These are phyloP conservation scores for Hydroisotoma schaefferi DNA, from an alignment of 2,888 invertebrate species.

Conservation along the genomic window DNA sequence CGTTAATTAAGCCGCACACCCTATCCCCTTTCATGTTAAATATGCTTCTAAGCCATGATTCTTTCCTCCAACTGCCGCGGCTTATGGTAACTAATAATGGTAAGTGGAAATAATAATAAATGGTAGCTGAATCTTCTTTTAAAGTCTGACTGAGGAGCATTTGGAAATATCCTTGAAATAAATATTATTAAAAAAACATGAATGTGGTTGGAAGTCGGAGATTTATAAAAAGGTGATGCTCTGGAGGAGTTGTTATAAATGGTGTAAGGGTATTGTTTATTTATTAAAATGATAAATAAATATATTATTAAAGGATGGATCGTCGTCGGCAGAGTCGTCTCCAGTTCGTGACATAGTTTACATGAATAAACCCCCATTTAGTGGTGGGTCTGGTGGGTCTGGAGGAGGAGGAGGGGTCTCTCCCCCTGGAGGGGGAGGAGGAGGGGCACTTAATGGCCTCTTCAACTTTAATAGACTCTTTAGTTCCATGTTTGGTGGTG, in stretches of 20 bases:
- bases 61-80: too few species aligned
- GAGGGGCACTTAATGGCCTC: neutral
- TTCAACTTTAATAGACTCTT: neutral
- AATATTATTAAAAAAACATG: neutral
- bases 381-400: constrained; percentile 1
- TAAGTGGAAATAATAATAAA: too few species aligned
- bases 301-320: too few species aligned
- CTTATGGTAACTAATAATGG: too few species aligned
- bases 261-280: neutral
- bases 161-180: too few species aligned
- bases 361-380: neutral
- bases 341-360: neutral
- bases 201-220: neutral
- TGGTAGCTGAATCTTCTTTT: too few species aligned
- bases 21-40: too few species aligned
- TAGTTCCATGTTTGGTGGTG: neutral
- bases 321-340: neutral
- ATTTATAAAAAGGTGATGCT: neutral
- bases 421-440: neutral
- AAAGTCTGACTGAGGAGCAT: too few species aligned
- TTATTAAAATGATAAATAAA: too few species aligned
- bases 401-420: neutral
- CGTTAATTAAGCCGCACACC: too few species aligned
- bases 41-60: too few species aligned
- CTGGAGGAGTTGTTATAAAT: neutral